phyloP scores from a whole-genome alignment of 2,797 vertebrate species.

The Austrolebias charrua region DNA sequence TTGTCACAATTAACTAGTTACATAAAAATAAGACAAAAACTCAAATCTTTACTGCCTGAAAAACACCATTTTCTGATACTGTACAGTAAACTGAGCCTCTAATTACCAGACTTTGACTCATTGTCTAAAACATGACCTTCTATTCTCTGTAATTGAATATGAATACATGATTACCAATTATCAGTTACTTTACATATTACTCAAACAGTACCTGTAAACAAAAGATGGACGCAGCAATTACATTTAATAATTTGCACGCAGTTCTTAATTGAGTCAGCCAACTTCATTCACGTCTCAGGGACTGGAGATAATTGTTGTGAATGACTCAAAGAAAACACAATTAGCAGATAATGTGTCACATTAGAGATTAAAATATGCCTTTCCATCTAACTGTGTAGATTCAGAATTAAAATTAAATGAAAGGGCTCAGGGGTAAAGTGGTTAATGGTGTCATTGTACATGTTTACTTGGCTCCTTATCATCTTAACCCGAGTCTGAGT shows the following conservation, averaged over 20 bases:
- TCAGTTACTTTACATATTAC: constrained; percentile 66
- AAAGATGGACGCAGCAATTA: constrained; percentile 66
- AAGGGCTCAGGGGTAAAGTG: constrained; percentile 36
- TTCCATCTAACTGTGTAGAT: constrained; percentile 35
- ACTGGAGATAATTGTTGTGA: constrained; percentile 64
- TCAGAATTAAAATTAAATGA: constrained; percentile 46
- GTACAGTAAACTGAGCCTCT: constrained; percentile 56
- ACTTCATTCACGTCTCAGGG: constrained; percentile 63
- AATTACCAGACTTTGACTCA: constrained; percentile 47
- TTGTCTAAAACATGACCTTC: constrained; percentile 52
- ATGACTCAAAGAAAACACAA: constrained; percentile 66
- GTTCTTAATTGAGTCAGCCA: constrained; percentile 64
- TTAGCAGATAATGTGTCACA: constrained; percentile 59
- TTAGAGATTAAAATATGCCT: constrained; percentile 54
- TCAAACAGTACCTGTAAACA: constrained; percentile 51
- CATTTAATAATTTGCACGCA: constrained; percentile 56
- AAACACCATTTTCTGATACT: constrained; percentile 38
- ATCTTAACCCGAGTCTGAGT: constrained; percentile 5
- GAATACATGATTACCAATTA: constrained; percentile 68
- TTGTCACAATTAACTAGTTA: neutral
- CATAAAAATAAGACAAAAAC: neutral
- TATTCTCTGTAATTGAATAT: constrained; percentile 52
- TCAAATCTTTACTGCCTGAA: neutral
- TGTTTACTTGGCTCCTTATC: constrained; percentile 36
- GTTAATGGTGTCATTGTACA: constrained; percentile 35